Evolutionary conservation across 1,140 invertebrate genomes (phyloP), one percentile per base, ranked within the genome.

Genomic region (Sinonovacula constricta): DNA sequence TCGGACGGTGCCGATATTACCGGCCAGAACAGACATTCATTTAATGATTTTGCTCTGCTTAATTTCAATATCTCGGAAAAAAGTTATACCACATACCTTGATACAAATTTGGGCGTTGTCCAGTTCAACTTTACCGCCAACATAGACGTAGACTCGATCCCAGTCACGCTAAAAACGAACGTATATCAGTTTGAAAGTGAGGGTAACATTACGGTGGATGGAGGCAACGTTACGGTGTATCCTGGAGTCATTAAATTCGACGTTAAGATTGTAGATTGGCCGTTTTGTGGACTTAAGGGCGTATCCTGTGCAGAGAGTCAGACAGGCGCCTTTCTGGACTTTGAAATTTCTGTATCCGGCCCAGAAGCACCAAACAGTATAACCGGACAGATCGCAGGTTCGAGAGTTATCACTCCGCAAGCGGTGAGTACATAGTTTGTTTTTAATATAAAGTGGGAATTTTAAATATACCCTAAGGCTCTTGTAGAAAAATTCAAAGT

Each of bases 141-240:
- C 7, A 45, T 45, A 45, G 39, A 45, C 39, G 18, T 45, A 10
- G 39, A 45, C 7, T 18, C 39, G 18, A 45, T 10, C 39, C 7
- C 7, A 12, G 62, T 53, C 14, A 76, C 22, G 12, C 39, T 78
- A 30, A 63, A 26, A 15, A 57, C 66, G 15, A 39, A 69, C 22
- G 49, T 78, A 1, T 78, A 62, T 36, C 60, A 69, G 12, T 78
- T 78, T 45, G 60, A 51, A 0, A 0, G 34, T 7, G 56, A 39
- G 24, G 75, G 66, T 26, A 78, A 78, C 28, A 78, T 78, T 10
- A 78, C 66, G 0, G 75, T 78, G 5, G 66, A 53, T 49, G 67
- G 67, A 10, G n/a, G 63, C 14, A 53, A 62, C 5, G n/a, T 26
- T 1, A 57, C 34, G 0, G 75, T 78, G 7, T 28, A 33, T 3